Base-by-base conservation (phyloP, 2,113 vertebrate species). In the Ageneiosus marmoratus region DNA sequence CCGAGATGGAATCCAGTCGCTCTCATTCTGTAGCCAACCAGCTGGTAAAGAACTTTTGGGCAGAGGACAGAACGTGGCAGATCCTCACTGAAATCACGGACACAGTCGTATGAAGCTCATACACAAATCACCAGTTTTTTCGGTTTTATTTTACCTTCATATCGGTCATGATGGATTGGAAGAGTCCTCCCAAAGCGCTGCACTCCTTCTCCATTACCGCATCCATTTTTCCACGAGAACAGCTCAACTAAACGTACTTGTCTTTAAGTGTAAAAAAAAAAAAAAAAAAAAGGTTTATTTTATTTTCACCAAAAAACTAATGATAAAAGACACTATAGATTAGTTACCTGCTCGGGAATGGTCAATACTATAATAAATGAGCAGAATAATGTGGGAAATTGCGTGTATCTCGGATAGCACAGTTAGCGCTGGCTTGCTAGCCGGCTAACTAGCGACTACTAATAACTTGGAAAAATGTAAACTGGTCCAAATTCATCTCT, bases 131-230 rank as follows among this genome's bases (percentile, higher is more conserved):
- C n/a, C n/a, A n/a, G n/a, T n/a, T n/a, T n/a, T n/a, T n/a, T n/a
- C n/a, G n/a, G 20, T 6, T 24, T 46, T 34, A 32, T 41, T 44
- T 92, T 90, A 95, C 95, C 94, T 95, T 95, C 95, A 95, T 95
- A 90, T 96, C 95, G 92, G 89, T 95, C 94, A 96, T 95, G 90
- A 95, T 93, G 92, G 93, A 92, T 88, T 95, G 95, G 92, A 95
- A 96, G 82, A 95, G 93, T 85, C 95, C 95, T 89, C 95, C 95
- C 90, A 96, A 89, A 82, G 95, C 94, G 92, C 95, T 93, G 89
- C 95, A 95, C 91, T 96, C 95, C 92, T 94, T 95, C 92, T 95
- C 95, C 87, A 95, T 94, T 32, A 93, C 93, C 91, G 92, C 93
- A 91, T 96, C 95, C 95, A 96, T 96, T 90, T 72, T 86, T 92